A percentile compares a stretch with the other conserved stretches of the same genome.
Conservation (phyloP, 2,797 vertebrate species). For the Myotis vivesi region DNA sequence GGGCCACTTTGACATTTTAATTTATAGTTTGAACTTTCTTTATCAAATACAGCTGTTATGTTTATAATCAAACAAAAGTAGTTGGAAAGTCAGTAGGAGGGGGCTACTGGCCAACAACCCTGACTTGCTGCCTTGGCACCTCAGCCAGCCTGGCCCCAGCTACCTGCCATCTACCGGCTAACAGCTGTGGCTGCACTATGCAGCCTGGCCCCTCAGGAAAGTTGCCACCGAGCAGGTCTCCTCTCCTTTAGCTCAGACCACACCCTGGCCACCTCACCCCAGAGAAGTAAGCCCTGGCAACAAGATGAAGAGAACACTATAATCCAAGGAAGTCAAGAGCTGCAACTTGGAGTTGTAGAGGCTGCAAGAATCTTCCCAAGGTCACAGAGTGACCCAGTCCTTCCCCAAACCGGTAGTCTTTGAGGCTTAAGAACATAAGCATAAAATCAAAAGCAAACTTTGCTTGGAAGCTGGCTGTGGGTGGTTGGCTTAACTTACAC, state of each 20-base stretch:
- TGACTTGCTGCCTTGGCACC: too few species aligned
- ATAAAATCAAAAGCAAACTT: background rate
- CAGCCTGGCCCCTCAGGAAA: background rate
- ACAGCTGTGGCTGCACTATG: accelerated
- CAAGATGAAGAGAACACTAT: background rate
- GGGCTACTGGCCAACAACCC: background rate
- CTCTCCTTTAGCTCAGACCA: background rate
- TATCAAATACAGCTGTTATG: background rate
- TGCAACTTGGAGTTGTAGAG: background rate
- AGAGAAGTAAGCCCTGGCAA: background rate
- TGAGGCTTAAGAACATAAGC: slow-evolving; percentile 1
- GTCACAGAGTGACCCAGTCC: background rate
- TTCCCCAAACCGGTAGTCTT: background rate
- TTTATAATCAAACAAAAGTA: background rate
- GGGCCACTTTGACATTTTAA: background rate
- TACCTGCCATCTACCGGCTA: background rate
- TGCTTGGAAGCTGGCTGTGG: background rate
- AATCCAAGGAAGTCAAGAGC: background rate
- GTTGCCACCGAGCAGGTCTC: background rate
- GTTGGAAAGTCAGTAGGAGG: background rate
- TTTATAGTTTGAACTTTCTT: background rate
- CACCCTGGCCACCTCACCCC: accelerated
- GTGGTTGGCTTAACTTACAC: background rate
- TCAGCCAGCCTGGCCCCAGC: background rate
- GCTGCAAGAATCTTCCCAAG: background rate